Evolutionary conservation across 2,888 invertebrate species (phyloP).

Genomic region (Lepidocyrtoides sp.): DNA sequence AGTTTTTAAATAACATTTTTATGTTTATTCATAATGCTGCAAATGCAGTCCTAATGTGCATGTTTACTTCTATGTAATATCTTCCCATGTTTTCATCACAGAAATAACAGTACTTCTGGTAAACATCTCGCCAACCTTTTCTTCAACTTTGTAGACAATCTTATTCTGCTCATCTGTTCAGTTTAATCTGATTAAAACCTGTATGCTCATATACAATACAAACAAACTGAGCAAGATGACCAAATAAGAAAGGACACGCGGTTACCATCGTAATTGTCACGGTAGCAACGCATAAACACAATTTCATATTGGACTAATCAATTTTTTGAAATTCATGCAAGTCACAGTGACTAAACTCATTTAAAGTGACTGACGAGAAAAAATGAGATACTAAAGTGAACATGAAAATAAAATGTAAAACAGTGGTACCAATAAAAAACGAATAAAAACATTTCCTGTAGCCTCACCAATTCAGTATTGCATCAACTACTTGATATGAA

Average conservation of each 20-base stretch:
- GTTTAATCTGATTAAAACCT: not conserved
- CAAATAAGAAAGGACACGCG: not conserved
- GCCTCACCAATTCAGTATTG: too few species aligned
- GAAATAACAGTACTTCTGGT: conserved; percentile 71
- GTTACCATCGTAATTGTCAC: not conserved
- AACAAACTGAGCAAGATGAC: conserved; percentile 14
- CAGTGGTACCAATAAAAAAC: too few species aligned
- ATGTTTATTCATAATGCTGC: too few species aligned
- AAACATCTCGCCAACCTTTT: conserved; percentile 23
- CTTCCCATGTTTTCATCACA: conserved; percentile 66
- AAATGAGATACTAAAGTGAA: not conserved
- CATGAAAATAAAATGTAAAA: too few species aligned
- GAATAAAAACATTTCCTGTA: too few species aligned
- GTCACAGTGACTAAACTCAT: not conserved
- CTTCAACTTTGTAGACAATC: not conserved
- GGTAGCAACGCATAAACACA: not conserved
- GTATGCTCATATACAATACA: not conserved
- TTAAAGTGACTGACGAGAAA: not conserved
- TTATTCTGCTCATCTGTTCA: conserved; percentile 40
- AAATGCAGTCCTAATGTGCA: conserved; percentile 5
- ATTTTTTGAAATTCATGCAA: not conserved
- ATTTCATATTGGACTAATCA: not conserved
- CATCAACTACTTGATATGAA: too few species aligned
- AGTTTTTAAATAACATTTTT: not conserved
- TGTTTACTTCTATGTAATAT: conserved; percentile 49